These are phyloP conservation scores for Drosophila setifemur DNA, from an alignment of 1,140 invertebrate genomes.

Conservation along the genomic window DNA sequence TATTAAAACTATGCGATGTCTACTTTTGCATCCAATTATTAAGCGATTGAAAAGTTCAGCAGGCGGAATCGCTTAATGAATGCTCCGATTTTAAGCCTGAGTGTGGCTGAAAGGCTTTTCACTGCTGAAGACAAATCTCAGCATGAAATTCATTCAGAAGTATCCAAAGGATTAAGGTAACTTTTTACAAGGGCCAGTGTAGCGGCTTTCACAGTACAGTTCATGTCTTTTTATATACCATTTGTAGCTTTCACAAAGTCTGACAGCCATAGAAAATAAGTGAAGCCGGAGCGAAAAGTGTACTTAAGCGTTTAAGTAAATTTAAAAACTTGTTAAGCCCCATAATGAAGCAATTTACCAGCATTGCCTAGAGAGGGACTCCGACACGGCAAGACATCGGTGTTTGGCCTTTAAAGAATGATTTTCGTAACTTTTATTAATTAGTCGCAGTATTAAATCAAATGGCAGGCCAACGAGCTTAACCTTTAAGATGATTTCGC, in stretches of 20 bases:
- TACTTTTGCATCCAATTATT: no score
- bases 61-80: no score
- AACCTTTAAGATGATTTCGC: conserved; percentile 26
- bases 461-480: conserved; percentile 29
- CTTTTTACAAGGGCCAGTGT: conserved; percentile 44
- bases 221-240: conserved; percentile 25
- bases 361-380: conserved; percentile 12
- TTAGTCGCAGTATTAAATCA: conserved; percentile 52
- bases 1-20: no score
- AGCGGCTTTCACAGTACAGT: background rate
- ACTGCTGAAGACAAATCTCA: conserved; percentile 47
- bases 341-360: conserved; percentile 68
- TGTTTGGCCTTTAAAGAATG: conserved; percentile 33
- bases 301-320: conserved; percentile 73
- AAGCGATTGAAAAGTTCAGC: no score
- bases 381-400: background rate
- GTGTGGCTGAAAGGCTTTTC: background rate
- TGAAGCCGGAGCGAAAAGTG: conserved; percentile 7
- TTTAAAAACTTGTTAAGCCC: conserved; percentile 74
- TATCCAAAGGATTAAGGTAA: conserved; percentile 71
- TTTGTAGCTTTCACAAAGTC: conserved; percentile 34
- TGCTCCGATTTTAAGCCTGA: no score
- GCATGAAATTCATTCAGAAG: conserved; percentile 71
- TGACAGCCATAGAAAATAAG: conserved; percentile 17
- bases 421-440: conserved; percentile 60